A percentile compares a stretch with the other conserved stretches of the same genome.
phyloP scores from a whole-genome alignment of 2,797 vertebrate species.

The Microtus agrestis region DNA sequence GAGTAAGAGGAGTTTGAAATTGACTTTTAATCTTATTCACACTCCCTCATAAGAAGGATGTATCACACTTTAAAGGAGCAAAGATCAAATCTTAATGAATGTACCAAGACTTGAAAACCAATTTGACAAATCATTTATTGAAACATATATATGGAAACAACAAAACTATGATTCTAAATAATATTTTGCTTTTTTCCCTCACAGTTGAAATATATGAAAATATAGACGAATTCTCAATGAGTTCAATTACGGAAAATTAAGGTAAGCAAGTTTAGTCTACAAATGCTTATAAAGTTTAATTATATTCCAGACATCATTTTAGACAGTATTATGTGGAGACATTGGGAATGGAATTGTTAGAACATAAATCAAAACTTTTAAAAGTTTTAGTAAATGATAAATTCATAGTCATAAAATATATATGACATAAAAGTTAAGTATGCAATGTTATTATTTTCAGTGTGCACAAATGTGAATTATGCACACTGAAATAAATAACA shows the following conservation, averaged over 20 bases:
- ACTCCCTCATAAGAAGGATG: too few relatives aligned
- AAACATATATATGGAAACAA: neutral
- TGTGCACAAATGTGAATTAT: neutral
- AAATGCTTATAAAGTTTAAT: neutral
- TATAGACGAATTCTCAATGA: neutral
- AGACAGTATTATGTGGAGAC: neutral
- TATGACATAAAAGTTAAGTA: neutral
- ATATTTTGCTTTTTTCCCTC: neutral
- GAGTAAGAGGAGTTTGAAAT: neutral
- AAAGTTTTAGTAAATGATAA: neutral
- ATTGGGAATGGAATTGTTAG: neutral
- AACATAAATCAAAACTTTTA: neutral
- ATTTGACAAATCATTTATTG: neutral
- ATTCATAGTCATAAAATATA: constrained; percentile 10
- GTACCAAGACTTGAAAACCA: neutral
- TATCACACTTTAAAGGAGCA: neutral
- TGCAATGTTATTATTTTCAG: too few relatives aligned
- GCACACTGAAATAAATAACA: neutral
- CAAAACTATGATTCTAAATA: neutral
- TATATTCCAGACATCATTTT: neutral
- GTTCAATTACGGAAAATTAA: neutral
- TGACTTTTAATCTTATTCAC: neutral
- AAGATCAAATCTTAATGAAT: neutral
- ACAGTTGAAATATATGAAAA: constrained; percentile 1
- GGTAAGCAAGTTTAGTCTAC: neutral